Conservation (phyloP, 2,888 invertebrate species). For the Venusia cambrica region DNA sequence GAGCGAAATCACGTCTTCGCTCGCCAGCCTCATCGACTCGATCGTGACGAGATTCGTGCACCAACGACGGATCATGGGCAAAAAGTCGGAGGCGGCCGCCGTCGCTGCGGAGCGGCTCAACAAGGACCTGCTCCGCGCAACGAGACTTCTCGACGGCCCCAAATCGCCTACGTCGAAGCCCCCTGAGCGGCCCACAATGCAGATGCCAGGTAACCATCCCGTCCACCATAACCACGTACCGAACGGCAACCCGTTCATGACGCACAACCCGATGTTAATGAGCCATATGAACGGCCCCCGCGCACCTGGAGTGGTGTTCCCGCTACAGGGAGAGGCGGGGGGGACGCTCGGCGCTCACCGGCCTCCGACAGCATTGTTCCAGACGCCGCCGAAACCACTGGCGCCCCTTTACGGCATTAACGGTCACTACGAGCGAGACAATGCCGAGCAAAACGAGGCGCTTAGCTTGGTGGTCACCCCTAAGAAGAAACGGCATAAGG, state of each 20-base stretch:
- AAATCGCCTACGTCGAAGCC: constrained; percentile 90
- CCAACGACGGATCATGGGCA: constrained; percentile 87
- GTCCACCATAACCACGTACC: constrained; percentile 66
- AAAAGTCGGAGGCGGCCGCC: constrained; percentile 89
- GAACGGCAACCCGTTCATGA: constrained; percentile 71
- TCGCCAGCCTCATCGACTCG: constrained; percentile 92
- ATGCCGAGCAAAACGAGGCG: constrained; percentile 95
- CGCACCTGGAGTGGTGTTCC: constrained; percentile 83
- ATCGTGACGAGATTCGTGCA: constrained; percentile 92
- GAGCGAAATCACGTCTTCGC: constrained; percentile 91
- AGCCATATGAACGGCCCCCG: constrained; percentile 82
- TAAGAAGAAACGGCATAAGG: constrained; percentile 98
- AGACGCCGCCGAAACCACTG: constrained; percentile 90
- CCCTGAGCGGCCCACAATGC: constrained; percentile 81
- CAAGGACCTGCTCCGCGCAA: constrained; percentile 91
- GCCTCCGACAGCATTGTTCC: constrained; percentile 89
- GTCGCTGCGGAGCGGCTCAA: constrained; percentile 92
- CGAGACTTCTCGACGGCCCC: constrained; percentile 90
- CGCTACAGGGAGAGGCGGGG: constrained; percentile 85
- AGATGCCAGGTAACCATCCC: constrained; percentile 81
- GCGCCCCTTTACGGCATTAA: constrained; percentile 85
- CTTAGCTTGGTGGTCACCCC: constrained; percentile 96
- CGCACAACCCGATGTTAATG: constrained; percentile 70
- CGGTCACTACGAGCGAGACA: constrained; percentile 84
- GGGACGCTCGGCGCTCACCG: constrained; percentile 69